Evolutionary conservation across 2,888 invertebrate species (phyloP).

Genomic region (Thymelicus sylvestris): DNA sequence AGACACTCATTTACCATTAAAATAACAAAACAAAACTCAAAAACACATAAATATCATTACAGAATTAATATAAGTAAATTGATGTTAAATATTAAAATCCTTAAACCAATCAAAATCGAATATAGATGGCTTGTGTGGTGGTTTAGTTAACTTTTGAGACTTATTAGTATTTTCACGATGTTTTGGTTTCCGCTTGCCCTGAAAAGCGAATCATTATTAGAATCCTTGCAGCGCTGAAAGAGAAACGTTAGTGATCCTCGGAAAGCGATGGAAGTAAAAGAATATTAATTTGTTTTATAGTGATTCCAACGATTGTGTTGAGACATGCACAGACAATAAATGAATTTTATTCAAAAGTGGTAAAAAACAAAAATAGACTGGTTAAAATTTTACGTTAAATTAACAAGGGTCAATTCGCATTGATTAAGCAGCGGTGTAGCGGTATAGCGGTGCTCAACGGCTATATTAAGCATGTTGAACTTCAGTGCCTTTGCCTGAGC

Average conservation of each 20-base stretch:
- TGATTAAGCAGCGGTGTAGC: too few relatives aligned
- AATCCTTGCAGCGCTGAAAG: conserved; percentile 27
- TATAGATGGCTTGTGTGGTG: conserved; percentile 49
- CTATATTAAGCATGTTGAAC: too few relatives aligned
- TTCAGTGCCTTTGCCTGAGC: too few relatives aligned
- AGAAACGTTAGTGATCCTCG: conserved; percentile 29
- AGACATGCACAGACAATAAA: too few relatives aligned
- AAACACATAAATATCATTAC: too few relatives aligned
- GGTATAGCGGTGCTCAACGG: too few relatives aligned
- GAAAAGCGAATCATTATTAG: conserved; percentile 54
- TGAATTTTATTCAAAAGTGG: too few relatives aligned
- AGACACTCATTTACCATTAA: conserved; percentile 46
- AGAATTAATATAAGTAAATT: too few relatives aligned
- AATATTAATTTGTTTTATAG: not conserved
- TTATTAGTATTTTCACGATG: conserved; percentile 48
- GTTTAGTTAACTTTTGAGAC: conserved; percentile 52
- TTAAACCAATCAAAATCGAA: conserved; percentile 59
- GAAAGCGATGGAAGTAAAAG: conserved; percentile 26
- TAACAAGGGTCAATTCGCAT: too few relatives aligned
- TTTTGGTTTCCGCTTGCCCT: conserved; percentile 62
- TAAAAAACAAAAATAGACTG: too few relatives aligned
- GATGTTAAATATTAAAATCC: conserved; percentile 21
- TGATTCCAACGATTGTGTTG: too few relatives aligned
- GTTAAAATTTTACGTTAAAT: too few relatives aligned
- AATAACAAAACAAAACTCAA: conserved; percentile 28